Evolutionary conservation across 1,140 invertebrate species (phyloP).

Genomic region (Vollenhovia emeryi): DNA sequence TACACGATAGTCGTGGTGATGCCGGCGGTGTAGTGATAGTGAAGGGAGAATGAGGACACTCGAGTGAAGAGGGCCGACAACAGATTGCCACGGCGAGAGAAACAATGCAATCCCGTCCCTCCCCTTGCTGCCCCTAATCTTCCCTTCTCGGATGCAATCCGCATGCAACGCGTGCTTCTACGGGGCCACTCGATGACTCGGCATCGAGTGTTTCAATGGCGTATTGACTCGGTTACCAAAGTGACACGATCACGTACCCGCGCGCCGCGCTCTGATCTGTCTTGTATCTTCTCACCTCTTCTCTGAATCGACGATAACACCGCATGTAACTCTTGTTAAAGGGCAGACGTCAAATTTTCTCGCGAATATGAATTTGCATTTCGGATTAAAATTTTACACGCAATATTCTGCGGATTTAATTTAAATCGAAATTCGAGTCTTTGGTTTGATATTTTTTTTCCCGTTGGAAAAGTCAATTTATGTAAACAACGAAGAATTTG

Average conservation of each 20-base stretch:
- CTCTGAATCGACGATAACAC: background rate
- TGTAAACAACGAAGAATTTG: background rate
- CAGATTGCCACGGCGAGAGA: slow-evolving; percentile 82
- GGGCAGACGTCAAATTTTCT: background rate
- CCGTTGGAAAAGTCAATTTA: background rate
- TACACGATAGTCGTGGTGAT: slow-evolving; percentile 22
- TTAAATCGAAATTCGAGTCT: background rate
- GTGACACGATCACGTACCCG: slow-evolving; percentile 53
- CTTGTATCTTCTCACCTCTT: slow-evolving; percentile 50
- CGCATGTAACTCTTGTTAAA: background rate
- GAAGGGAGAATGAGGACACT: slow-evolving; percentile 76
- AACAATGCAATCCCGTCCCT: slow-evolving; percentile 79
- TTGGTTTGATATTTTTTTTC: background rate
- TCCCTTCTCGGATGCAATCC: slow-evolving; percentile 69
- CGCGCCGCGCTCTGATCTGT: slow-evolving; percentile 59
- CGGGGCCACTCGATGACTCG: slow-evolving; percentile 67
- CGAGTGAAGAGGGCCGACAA: slow-evolving; percentile 80
- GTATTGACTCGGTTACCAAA: slow-evolving; percentile 57
- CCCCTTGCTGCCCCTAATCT: slow-evolving; percentile 46
- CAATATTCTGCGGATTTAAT: background rate
- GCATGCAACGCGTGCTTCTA: slow-evolving; percentile 71
- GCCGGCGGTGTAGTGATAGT: slow-evolving; percentile 49
- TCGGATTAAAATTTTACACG: background rate
- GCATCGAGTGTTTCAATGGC: slow-evolving; percentile 69
- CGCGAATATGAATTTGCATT: background rate